Percentiles rank a stretch among this genome's conserved stretches.
These are phyloP conservation scores for Drosophila sechellia DNA, from an alignment of 1,140 invertebrate genomes.

Conservation along the genomic window DNA sequence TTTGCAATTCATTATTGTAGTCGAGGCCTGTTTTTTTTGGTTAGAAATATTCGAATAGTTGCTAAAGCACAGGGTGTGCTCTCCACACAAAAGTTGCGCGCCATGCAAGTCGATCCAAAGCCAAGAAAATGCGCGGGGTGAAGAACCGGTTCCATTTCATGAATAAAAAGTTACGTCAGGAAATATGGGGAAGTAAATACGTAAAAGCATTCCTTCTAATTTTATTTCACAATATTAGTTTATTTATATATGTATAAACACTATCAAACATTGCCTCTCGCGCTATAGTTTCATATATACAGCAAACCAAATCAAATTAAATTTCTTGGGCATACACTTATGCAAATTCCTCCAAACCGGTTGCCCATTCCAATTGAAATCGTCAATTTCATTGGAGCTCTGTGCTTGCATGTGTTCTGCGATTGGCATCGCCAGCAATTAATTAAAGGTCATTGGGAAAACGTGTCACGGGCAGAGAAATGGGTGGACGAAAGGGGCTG, in stretches of 20 bases:
- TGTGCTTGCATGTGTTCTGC: constrained; percentile 19
- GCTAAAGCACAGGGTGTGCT: constrained; percentile 12
- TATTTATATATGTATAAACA: not conserved
- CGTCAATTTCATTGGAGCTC: constrained; percentile 40
- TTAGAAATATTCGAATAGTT: constrained; percentile 24
- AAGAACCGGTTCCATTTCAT: constrained; percentile 17
- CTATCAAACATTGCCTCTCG: too few species aligned
- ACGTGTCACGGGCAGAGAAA: constrained; percentile 29
- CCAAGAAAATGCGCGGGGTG: not conserved
- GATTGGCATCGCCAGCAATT: constrained; percentile 47
- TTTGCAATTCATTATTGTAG: constrained; percentile 50
- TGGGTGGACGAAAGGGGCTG: not conserved
- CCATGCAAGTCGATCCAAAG: not conserved
- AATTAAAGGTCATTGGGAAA: constrained; percentile 49
- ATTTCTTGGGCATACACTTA: not conserved
- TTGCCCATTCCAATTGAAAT: constrained; percentile 3
- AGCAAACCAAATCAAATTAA: not conserved
- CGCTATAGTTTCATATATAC: not conserved
- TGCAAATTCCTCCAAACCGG: constrained; percentile 18
- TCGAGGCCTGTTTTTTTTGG: constrained; percentile 25
- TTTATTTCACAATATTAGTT: constrained; percentile 7
- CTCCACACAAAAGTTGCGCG: constrained; percentile 10
- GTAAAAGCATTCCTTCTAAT: constrained; percentile 10
- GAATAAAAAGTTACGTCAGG: constrained; percentile 29
- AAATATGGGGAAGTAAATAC: constrained; percentile 1